phyloP scores from a whole-genome alignment of 2,888 invertebrate species.

The Antheraea assamensis region DNA sequence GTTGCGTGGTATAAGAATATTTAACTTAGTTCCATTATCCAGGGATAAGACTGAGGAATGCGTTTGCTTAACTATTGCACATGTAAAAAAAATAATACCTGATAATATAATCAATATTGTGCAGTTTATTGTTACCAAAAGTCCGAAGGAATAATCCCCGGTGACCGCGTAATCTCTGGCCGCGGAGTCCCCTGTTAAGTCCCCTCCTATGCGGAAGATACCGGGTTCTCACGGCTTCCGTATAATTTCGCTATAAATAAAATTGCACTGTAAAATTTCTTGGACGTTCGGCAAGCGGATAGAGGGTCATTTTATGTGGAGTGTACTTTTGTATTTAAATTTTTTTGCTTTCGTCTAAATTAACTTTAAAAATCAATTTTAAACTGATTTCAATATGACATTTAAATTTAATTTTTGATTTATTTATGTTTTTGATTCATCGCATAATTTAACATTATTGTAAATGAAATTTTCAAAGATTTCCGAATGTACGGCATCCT shows the following conservation, averaged over 20 bases:
- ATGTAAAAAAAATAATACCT: neutral
- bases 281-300: conserved; percentile 44
- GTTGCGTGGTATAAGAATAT: no score
- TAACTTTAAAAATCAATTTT: neutral
- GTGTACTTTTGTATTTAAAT: neutral
- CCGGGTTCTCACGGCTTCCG: conserved; percentile 68
- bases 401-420: neutral
- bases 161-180: conserved; percentile 26
- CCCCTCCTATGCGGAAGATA: conserved; percentile 41
- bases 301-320: conserved; percentile 11
- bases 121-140: neutral
- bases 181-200: conserved; percentile 22
- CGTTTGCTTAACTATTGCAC: neutral
- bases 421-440: neutral
- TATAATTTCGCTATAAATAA: conserved; percentile 79
- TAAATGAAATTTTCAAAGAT: neutral
- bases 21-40: no score
- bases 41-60: no score
- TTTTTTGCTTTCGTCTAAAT: neutral
- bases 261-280: conserved; percentile 74
- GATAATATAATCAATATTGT: conserved; percentile 1
- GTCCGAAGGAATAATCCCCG: conserved; percentile 14
- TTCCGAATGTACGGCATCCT: neutral
- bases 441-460: neutral
- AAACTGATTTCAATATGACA: no score